Base-by-base conservation (phyloP, 2,888 invertebrate genomes). In the Cacoxenus indagator region DNA sequence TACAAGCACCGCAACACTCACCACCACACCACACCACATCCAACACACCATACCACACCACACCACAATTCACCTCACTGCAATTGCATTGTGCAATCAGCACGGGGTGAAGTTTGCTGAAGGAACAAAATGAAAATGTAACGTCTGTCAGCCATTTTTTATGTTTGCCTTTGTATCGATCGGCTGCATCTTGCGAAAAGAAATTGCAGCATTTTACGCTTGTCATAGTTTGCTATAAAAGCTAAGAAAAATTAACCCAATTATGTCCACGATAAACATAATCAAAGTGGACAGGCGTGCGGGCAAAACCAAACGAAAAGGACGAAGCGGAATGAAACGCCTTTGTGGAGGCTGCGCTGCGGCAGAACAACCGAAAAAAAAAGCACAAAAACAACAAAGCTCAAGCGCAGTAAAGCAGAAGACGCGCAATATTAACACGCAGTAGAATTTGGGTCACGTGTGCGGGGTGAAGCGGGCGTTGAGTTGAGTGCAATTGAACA, bases 251-350 rank as follows among this genome's bases (percentile, higher is more conserved):
- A 76, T 80, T 81, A 81, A 83, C 81, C 84, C 81, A 81, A 81
- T 81, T 81, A 81, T 83, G 76, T 54, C 75, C 70, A 75, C 76
- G 76, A 75, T n/a, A n/a, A 81, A 81, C 74, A 80, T 78, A 80
- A 83, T 83, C 75, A 80, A 80, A 76, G 71, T 75, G 73, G 81
- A 80, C 84, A 73, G 24, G 29, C 55, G 6, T 19, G 24, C 54
- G 9, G 24, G 4, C 24, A 19, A 55, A 55, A 26, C 27, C 11
- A 55, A n/a, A 55, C 55, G 19, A 55, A 27, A 24, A 11, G 6
- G 19, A 4, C 4, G 9, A 51, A 48, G 17, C 17, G 14, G 4
- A 19, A 48, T 19, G 19, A 4, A 48, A 48, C 48, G 8, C 37
- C 8, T 37, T 5, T 8, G 14, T 37, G n/a, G 17, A 19, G 48